Conservation (phyloP, 2,888 invertebrate genomes). For the Phalera bucephala region DNA sequence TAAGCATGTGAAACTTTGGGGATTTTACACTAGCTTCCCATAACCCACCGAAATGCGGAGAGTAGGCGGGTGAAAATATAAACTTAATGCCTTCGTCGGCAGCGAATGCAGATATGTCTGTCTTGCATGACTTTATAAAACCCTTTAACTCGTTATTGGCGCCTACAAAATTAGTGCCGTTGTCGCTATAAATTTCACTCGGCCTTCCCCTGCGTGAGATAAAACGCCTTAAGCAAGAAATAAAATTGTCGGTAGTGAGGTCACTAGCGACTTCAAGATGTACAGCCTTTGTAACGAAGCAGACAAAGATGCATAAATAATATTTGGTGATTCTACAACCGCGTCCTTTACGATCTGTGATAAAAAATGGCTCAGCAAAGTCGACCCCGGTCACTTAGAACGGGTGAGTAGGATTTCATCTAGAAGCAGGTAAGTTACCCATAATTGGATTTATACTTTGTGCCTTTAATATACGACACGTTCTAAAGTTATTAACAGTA, state of each 20-base stretch:
- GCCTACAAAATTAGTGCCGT: slow-evolving; percentile 7
- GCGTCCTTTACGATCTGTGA: slow-evolving; percentile 13
- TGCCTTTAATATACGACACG: slow-evolving; percentile 9
- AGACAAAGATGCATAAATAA: slow-evolving; percentile 20
- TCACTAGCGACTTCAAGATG: slow-evolving; percentile 21
- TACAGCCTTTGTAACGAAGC: slow-evolving; percentile 10
- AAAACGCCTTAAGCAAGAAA: slow-evolving; percentile 16
- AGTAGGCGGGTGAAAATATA: slow-evolving; percentile 6
- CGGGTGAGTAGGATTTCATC: slow-evolving; percentile 6
- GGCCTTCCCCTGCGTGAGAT: slow-evolving; percentile 18
- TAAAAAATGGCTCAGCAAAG: slow-evolving; percentile 20
- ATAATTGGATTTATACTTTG: slow-evolving; percentile 7
- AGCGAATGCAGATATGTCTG: not conserved
- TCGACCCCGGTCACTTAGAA: slow-evolving; percentile 14
- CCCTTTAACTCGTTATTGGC: slow-evolving; percentile 5
- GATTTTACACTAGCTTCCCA: slow-evolving; percentile 10
- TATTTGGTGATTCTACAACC: slow-evolving; percentile 15
- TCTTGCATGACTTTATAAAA: slow-evolving; percentile 2
- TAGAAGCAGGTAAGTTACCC: slow-evolving; percentile 8
- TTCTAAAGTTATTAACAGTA: slow-evolving; percentile 8
- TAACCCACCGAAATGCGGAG: slow-evolving; percentile 9
- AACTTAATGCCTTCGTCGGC: slow-evolving; percentile 5
- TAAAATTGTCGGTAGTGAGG: slow-evolving; percentile 13
- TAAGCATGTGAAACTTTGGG: slow-evolving; percentile 5
- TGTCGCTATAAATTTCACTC: slow-evolving; percentile 8